phyloP scores from a whole-genome alignment of 2,888 invertebrate genomes.

The Spicauda simplicius region DNA sequence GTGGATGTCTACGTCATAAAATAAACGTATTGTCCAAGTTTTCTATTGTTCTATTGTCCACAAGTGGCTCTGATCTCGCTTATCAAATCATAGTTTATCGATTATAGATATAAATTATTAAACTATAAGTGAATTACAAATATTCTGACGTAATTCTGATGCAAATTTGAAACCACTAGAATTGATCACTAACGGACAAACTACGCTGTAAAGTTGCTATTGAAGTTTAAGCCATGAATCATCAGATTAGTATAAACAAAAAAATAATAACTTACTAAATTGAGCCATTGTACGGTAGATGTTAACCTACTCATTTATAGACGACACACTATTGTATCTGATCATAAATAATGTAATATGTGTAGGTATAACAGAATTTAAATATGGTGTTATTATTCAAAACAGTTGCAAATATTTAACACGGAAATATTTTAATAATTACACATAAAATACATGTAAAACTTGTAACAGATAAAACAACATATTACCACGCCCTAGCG shows the following conservation, averaged over 20 bases:
- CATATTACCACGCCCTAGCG: no score
- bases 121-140: slow-evolving; percentile 2
- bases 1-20: no score
- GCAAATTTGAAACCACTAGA: slow-evolving; percentile 1
- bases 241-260: slow-evolving; percentile 7
- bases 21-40: no score
- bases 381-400: no score
- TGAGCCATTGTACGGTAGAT: neutral
- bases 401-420: neutral
- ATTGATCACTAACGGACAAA: neutral
- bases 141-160: slow-evolving; percentile 12
- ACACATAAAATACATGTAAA: no score
- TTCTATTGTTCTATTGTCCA: no score
- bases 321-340: neutral
- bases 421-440: neutral
- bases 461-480: no score
- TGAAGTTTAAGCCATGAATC: slow-evolving; percentile 4
- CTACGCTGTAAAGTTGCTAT: neutral
- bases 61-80: no score
- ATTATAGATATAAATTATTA: neutral
- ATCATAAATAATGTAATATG: neutral
- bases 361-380: neutral
- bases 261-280: slow-evolving; percentile 5
- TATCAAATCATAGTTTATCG: no score
- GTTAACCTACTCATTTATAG: neutral